Base-by-base conservation (phyloP, 2,113 vertebrate genomes). In the Anseranas semipalmata region DNA sequence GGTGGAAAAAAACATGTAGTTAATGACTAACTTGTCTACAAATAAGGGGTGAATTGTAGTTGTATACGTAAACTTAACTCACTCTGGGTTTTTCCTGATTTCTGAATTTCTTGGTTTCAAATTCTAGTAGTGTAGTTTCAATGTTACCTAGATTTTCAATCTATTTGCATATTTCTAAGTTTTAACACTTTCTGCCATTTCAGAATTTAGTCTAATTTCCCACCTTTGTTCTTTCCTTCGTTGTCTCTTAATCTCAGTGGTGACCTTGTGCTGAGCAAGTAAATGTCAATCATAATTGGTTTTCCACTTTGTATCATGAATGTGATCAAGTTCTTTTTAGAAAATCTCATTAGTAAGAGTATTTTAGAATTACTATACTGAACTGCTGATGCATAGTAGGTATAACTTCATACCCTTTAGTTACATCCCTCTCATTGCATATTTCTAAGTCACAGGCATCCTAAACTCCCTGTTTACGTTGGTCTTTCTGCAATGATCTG, bases 241-340 rank as follows among this genome's bases (percentile, higher is more conserved):
- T 72, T 87, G n/a, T 80, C 65, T 46, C 41, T 95, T 93, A 78
- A 93, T 92, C 75, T 93, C 39, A 63, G 35, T 22, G 16, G 43
- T 91, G 81, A 93, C 72, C 85, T 88, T 37, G 35, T 21, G 45
- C 72, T 74, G 65, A 86, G 67, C 65, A 92, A 86, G 65, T 87
- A 94, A 96, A 82, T 93, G 93, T 75, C 78, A 94, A 79, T 91
- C 24, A 78, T 91, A 75, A 93, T 93, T 85, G 65, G 20, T 88
- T 96, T 89, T 75, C 45, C 48, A 43, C 33, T 96, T 81, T 35
- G 18, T 89, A 58, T 85, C 37, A 27, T 50, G 41, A 90, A 91
- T 0, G 1, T 9, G n/a, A 91, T 66, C 3, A 20, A 85, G 39
- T 65, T 94, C 39, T 94, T 94, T 88, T 75, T 21, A 80, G 79